phyloP scores from a whole-genome alignment of 2,113 vertebrate species.

The Paradisaea rubra region DNA sequence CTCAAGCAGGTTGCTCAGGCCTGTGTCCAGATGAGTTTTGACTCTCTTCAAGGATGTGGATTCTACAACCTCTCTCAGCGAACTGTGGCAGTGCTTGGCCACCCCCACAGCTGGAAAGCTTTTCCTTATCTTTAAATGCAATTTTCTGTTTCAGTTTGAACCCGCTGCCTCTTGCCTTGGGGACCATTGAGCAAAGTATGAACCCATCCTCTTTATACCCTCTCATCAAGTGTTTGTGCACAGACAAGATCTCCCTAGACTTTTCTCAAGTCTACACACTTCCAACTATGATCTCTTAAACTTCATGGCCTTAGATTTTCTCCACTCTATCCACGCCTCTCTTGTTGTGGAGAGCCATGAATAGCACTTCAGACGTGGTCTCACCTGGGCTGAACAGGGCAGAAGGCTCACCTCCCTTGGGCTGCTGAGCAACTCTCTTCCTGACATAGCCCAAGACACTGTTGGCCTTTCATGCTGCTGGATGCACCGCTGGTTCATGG shows the following conservation, averaged over 20 bases:
- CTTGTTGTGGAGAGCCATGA: not conserved
- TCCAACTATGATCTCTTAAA: not conserved
- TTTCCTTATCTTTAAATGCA: not conserved
- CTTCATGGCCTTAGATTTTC: not conserved
- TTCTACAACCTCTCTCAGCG: not conserved
- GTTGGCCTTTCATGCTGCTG: not conserved
- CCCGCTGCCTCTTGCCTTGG: not conserved
- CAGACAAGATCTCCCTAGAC: not conserved
- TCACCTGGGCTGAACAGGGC: not conserved
- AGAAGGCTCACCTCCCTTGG: not conserved
- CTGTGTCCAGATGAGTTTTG: not conserved
- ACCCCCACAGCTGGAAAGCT: not conserved
- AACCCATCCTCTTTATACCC: not conserved
- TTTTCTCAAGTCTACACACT: not conserved
- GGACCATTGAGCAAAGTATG: not conserved
- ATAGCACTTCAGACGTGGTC: not conserved
- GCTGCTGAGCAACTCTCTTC: not conserved
- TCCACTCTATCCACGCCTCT: not conserved
- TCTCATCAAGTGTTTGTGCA: not conserved
- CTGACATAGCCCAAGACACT: not conserved
- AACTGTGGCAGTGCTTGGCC: not conserved
- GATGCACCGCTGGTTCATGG: accelerated
- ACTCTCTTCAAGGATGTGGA: not conserved
- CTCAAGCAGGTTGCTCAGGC: not conserved
- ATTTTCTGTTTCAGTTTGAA: not conserved